Percentiles rank a stretch among this genome's conserved stretches.
These are phyloP conservation scores for Coregonus ussuriensis DNA, from an alignment of 2,797 vertebrate genomes.

Conservation along the genomic window DNA sequence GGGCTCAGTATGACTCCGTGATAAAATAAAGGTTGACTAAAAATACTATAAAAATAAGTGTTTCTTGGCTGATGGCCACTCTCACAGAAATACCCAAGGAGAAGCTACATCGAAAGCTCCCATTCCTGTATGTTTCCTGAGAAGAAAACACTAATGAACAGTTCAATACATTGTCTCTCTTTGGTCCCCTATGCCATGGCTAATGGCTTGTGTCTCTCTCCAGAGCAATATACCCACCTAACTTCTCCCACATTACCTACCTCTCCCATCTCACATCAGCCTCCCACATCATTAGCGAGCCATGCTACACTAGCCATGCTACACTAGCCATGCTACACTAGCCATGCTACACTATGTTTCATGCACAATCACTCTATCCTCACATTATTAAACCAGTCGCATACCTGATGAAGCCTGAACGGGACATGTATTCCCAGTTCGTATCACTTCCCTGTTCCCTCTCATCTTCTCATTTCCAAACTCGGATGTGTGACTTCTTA, in stretches of 20 bases:
- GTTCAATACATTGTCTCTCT: constrained; percentile 54
- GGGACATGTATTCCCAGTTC: constrained; percentile 67
- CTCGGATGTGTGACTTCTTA: constrained; percentile 55
- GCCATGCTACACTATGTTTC: constrained; percentile 45
- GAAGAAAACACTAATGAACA: constrained; percentile 63
- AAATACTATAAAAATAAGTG: constrained; percentile 17
- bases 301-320: constrained; percentile 39
- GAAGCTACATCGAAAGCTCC: constrained; percentile 31
- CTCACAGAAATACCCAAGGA: constrained; percentile 38
- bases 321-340: constrained; percentile 40
- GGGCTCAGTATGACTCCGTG: too few relatives aligned
- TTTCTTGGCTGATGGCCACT: constrained; percentile 43
- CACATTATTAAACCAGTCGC: constrained; percentile 74
- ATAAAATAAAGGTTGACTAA: too few relatives aligned
- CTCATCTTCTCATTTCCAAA: constrained; percentile 56
- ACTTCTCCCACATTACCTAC: constrained; percentile 34
- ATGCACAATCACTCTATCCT: constrained; percentile 41
- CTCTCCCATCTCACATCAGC: constrained; percentile 38
- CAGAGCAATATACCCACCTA: constrained; percentile 40
- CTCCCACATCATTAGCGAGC: constrained; percentile 52
- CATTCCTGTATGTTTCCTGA: constrained; percentile 54
- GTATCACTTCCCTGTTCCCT: constrained; percentile 48
- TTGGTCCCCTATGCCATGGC: constrained; percentile 52
- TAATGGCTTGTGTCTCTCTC: constrained; percentile 65
- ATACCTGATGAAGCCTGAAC: constrained; percentile 77